A percentile compares a stretch with the other conserved stretches of the same genome.
phyloP scores from a whole-genome alignment of 2,113 vertebrate genomes.

The Thalassarche chlororhynchos region DNA sequence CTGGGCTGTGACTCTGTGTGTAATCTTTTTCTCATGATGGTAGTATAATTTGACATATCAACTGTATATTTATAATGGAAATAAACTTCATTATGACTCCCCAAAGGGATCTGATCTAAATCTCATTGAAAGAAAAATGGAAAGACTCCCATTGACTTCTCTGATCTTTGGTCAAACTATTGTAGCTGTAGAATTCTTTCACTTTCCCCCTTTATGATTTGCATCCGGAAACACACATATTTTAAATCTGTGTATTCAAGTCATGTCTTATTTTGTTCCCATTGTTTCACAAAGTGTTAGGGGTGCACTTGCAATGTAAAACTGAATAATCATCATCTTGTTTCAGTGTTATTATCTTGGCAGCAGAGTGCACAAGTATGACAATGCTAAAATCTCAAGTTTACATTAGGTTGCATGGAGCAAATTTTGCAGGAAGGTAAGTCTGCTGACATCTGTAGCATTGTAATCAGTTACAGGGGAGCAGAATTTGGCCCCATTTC shows the following conservation, averaged over 20 bases:
- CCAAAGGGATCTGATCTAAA: constrained; percentile 50
- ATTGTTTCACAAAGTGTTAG: not conserved
- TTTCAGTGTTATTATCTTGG: not conserved
- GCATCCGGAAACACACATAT: not conserved
- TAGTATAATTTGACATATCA: constrained; percentile 45
- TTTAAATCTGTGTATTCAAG: not conserved
- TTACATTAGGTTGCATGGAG: not conserved
- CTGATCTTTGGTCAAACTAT: constrained; percentile 32
- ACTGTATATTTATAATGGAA: constrained; percentile 49
- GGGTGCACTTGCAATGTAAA: not conserved
- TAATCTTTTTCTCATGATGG: constrained; percentile 51
- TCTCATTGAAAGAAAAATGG: constrained; percentile 31
- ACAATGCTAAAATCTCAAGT: not conserved
- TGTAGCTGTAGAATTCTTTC: not conserved
- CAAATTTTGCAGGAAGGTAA: not conserved
- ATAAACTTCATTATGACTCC: constrained; percentile 43
- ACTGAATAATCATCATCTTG: not conserved
- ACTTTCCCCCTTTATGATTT: not conserved
- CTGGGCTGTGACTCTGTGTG: constrained; percentile 18
- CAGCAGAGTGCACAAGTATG: not conserved
- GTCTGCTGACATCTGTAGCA: not conserved
- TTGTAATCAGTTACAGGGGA: not conserved
- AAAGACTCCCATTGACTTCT: constrained; percentile 27
- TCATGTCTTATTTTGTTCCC: not conserved
- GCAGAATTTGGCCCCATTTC: not conserved